These are phyloP conservation scores for Fragum whitleyi DNA, from an alignment of 2,888 invertebrate genomes.

Conservation along the genomic window DNA sequence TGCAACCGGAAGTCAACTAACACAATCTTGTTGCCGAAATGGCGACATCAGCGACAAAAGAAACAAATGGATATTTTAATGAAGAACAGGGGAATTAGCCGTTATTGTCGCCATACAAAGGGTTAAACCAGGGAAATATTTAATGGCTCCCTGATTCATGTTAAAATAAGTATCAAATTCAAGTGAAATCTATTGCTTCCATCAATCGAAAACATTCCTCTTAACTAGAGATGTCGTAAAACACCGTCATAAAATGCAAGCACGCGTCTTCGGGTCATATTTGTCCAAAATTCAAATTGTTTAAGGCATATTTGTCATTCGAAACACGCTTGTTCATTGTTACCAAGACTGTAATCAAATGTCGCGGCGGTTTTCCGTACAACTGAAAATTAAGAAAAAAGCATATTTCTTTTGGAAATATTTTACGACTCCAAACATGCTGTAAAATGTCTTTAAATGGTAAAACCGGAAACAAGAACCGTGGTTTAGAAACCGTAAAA, in stretches of 20 bases:
- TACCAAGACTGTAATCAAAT: constrained; percentile 1
- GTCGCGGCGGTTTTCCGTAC: constrained; percentile 7
- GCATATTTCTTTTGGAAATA: constrained; percentile 12
- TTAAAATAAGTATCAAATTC: constrained; percentile 32
- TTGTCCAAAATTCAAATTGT: constrained; percentile 23
- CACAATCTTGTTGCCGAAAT: neutral
- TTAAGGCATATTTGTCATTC: constrained; percentile 18
- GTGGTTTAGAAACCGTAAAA: constrained; percentile 19
- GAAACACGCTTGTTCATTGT: constrained; percentile 11
- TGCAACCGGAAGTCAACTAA: constrained; percentile 9
- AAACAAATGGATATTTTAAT: constrained; percentile 20
- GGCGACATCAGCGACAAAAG: constrained; percentile 18
- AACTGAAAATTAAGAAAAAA: constrained; percentile 12
- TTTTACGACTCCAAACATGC: constrained; percentile 24
- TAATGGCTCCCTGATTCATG: constrained; percentile 26
- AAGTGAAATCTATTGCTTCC: constrained; percentile 27
- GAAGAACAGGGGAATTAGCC: constrained; percentile 1
- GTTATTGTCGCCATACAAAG: constrained; percentile 11
- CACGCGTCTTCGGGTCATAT: constrained; percentile 23
- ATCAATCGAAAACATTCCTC: constrained; percentile 26
- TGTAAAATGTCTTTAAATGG: constrained; percentile 23
- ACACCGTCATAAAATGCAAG: constrained; percentile 28
- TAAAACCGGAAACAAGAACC: constrained; percentile 16
- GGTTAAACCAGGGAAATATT: constrained; percentile 26
- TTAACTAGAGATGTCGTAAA: constrained; percentile 31